Conservation (phyloP, 2,113 vertebrate species). For the Prinia subflava region DNA sequence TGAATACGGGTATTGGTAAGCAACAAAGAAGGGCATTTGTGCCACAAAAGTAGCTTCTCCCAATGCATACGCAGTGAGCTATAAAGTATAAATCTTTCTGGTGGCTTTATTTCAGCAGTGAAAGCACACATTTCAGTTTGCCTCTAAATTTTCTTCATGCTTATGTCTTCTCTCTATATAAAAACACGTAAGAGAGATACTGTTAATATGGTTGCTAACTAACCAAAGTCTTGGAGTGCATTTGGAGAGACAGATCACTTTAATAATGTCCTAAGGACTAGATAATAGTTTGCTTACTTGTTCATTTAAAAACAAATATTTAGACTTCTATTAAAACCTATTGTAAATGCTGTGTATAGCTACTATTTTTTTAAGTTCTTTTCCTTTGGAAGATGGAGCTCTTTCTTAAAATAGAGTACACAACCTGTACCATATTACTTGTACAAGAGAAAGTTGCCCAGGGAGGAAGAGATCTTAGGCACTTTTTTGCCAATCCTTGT, state of each 20-base stretch:
- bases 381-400: neutral
- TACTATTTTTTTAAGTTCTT: neutral
- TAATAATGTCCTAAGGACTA: neutral
- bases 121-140: neutral
- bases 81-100: slow-evolving; percentile 22
- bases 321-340: neutral
- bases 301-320: neutral
- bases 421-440: neutral
- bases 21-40: slow-evolving; percentile 77
- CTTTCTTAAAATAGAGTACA: neutral
- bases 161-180: neutral
- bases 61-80: neutral
- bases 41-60: slow-evolving; percentile 62
- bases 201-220: neutral
- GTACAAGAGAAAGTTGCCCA: neutral
- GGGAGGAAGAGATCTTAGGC: neutral
- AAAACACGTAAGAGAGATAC: neutral
- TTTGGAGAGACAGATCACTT: neutral
- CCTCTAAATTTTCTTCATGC: neutral
- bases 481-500: neutral
- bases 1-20: slow-evolving; percentile 80
- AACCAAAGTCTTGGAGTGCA: neutral
- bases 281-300: neutral
- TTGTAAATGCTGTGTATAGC: neutral
- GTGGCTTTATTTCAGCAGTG: neutral